Percentiles rank a stretch among this genome's conserved stretches.
Evolutionary conservation across 2,797 vertebrate genomes (phyloP).

Genomic region (Nyctibius grandis): DNA sequence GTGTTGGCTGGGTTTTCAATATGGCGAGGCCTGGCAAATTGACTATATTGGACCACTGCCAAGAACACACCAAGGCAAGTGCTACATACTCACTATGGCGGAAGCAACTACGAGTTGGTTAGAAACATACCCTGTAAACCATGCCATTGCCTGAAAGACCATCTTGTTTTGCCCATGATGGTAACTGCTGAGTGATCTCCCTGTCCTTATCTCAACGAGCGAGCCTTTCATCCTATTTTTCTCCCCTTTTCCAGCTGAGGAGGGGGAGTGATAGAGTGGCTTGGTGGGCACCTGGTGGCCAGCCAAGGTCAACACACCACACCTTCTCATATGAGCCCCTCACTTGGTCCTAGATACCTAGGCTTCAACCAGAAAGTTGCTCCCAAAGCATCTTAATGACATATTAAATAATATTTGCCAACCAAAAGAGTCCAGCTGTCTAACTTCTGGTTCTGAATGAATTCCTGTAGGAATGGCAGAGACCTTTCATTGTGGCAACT

Average conservation of each 20-base stretch:
- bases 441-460: not conserved
- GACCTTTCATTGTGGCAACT: not conserved
- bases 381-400: not conserved
- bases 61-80: accelerated
- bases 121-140: not conserved
- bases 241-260: not conserved
- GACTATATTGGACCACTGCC: not conserved
- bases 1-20: accelerated
- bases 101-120: not conserved
- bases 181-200: not conserved
- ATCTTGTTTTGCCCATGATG: accelerated
- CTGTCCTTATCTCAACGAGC: not conserved
- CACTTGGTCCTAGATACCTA: not conserved
- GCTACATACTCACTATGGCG: not conserved
- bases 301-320: not conserved
- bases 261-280: not conserved
- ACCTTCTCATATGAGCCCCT: not conserved
- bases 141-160: not conserved
- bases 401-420: not conserved
- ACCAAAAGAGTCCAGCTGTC: not conserved
- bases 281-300: not conserved
- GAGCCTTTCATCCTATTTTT: accelerated
- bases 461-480: not conserved
- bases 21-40: not conserved
- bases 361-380: not conserved